Percentiles rank a stretch among this genome's conserved stretches.
Evolutionary conservation across 2,888 invertebrate species (phyloP).

Genomic region (Charanyca ferruginea): DNA sequence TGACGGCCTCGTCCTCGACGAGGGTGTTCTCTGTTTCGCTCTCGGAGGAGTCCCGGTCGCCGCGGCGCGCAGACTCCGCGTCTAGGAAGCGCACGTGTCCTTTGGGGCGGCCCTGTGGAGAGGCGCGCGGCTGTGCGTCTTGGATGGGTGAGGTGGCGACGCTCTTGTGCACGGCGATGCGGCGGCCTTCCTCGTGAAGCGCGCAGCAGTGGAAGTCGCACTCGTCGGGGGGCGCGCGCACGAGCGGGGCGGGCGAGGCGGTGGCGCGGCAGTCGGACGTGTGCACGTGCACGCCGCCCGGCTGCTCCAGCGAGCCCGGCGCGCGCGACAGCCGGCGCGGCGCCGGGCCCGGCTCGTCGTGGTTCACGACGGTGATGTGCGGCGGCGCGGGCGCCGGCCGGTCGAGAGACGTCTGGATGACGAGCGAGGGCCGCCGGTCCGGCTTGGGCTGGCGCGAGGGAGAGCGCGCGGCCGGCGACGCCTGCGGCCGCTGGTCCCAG

Average conservation of each 20-base stretch:
- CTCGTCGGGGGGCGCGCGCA: conserved; percentile 93
- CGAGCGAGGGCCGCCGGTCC: conserved; percentile 93
- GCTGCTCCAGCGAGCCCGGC: conserved; percentile 92
- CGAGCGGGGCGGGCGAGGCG: conserved; percentile 93
- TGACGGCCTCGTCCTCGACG: conserved; percentile 97
- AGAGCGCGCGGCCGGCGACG: conserved; percentile 91
- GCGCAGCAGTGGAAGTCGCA: conserved; percentile 99
- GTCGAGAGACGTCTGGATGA: conserved; percentile 94
- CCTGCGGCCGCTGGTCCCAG: conserved; percentile 97
- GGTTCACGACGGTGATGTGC: conserved; percentile 98
- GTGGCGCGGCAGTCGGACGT: conserved; percentile 94
- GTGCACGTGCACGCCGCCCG: conserved; percentile 95
- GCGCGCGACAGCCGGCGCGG: conserved; percentile 93
- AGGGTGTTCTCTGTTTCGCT: conserved; percentile 98
- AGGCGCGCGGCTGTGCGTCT: conserved; percentile 93
- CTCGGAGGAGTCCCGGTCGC: conserved; percentile 97
- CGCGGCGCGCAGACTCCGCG: conserved; percentile 92
- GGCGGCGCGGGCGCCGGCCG: conserved; percentile 93
- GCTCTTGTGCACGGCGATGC: conserved; percentile 97
- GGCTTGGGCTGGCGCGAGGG: conserved; percentile 88
- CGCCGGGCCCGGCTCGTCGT: conserved; percentile 96
- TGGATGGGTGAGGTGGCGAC: conserved; percentile 98
- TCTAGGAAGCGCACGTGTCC: conserved; percentile 97
- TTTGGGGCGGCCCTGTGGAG: conserved; percentile 93
- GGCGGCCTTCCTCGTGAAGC: conserved; percentile 97